These are phyloP conservation scores for Melinaea marsaeus DNA, from an alignment of 2,888 invertebrate genomes.

Conservation along the genomic window DNA sequence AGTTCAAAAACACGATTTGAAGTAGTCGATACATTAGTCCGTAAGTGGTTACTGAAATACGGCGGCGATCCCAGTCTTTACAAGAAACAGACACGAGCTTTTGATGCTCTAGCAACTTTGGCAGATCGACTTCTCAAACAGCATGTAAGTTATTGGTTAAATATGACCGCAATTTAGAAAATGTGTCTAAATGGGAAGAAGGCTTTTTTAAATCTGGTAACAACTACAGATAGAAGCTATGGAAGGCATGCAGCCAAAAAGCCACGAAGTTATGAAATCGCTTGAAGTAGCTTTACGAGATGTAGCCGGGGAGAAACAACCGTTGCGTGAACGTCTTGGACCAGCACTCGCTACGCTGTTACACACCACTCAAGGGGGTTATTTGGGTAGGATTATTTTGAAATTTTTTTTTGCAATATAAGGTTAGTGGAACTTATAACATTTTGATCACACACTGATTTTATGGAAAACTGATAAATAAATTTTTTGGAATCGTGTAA, in stretches of 20 bases:
- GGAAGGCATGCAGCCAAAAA: constrained; percentile 44
- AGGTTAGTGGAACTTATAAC: not conserved
- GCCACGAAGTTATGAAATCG: constrained; percentile 45
- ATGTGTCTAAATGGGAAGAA: not conserved
- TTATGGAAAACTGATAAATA: too few species aligned
- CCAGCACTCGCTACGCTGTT: constrained; percentile 61
- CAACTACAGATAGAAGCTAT: constrained; percentile 48
- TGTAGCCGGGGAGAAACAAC: constrained; percentile 41
- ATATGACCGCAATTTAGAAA: not conserved
- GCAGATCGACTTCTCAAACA: constrained; percentile 58
- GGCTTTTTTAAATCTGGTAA: not conserved
- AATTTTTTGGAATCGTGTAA: too few species aligned
- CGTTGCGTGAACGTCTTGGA: constrained; percentile 49
- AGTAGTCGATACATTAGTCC: constrained; percentile 54
- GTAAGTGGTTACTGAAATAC: constrained; percentile 56
- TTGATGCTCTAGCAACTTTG: constrained; percentile 60
- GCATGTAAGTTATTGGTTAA: constrained; percentile 46
- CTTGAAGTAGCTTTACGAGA: constrained; percentile 54
- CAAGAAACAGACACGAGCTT: constrained; percentile 64
- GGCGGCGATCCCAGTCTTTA: constrained; percentile 65
- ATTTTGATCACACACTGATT: not conserved
- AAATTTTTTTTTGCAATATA: not conserved
- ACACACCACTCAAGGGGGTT: constrained; percentile 42
- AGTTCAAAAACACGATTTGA: constrained; percentile 59
- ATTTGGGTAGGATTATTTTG: constrained; percentile 43